Evolutionary conservation across 2,888 invertebrate species (phyloP).

Genomic region (Camponotus fellah): DNA sequence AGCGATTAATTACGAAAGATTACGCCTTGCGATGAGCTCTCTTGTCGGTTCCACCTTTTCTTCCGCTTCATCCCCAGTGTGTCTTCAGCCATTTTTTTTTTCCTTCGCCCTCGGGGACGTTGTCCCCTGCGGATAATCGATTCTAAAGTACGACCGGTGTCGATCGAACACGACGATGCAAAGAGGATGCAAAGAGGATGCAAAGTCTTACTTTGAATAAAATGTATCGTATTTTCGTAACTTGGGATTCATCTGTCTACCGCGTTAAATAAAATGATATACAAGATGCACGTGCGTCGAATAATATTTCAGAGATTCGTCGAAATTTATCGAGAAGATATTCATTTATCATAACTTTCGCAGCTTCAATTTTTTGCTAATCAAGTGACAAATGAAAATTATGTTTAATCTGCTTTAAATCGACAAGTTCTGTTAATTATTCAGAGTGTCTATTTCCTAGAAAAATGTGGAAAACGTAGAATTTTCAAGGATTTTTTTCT

Average conservation of each 20-base stretch:
- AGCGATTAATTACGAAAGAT: constrained; percentile 73
- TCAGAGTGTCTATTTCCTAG: too few species aligned
- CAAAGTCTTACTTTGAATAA: constrained; percentile 18
- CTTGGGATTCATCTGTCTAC: constrained; percentile 23
- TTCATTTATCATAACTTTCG: constrained; percentile 2
- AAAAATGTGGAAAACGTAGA: too few species aligned
- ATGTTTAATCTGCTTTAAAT: constrained; percentile 1
- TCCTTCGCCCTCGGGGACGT: neutral
- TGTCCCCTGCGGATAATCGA: constrained; percentile 53
- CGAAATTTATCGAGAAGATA: neutral
- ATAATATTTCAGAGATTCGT: constrained; percentile 3
- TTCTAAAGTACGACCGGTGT: constrained; percentile 33
- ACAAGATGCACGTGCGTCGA: neutral
- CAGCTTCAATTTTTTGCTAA: neutral
- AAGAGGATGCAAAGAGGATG: neutral
- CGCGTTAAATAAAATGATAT: constrained; percentile 12
- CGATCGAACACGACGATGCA: constrained; percentile 20
- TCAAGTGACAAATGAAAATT: constrained; percentile 2
- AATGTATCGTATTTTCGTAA: constrained; percentile 10
- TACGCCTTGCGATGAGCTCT: constrained; percentile 59
- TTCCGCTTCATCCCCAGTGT: constrained; percentile 13
- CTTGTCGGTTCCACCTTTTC: constrained; percentile 28
- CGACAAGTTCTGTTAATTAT: too few species aligned
- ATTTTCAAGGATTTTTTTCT: too few species aligned
- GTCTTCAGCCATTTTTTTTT: neutral